Conservation (phyloP, 2,797 vertebrate genomes). For the Bovichtus diacanthus region DNA sequence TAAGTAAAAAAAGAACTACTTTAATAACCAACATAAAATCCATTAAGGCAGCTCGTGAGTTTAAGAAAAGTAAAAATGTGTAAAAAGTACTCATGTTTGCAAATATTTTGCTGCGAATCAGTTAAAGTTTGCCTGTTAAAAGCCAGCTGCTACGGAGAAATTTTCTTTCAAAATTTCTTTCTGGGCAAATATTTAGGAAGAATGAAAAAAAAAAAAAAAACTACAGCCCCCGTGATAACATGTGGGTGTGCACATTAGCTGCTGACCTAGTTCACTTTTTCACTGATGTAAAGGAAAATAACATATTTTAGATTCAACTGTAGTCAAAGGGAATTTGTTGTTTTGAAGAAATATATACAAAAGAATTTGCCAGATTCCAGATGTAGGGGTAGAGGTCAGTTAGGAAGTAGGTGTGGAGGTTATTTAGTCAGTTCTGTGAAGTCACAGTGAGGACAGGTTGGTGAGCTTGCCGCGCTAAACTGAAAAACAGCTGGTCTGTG, state of each 20-base stretch:
- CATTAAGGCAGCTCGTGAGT: background rate
- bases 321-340: background rate
- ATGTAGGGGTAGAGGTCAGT: conserved; percentile 15
- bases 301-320: background rate
- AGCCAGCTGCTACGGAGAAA: background rate
- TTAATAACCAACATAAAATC: background rate
- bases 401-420: conserved; percentile 45
- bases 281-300: background rate
- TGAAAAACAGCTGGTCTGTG: conserved; percentile 79
- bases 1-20: background rate
- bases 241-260: conserved; percentile 9
- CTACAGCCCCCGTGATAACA: background rate
- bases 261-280: conserved; percentile 2
- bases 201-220: background rate
- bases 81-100: background rate
- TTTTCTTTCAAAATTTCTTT: background rate
- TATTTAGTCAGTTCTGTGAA: conserved; percentile 49
- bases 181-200: background rate
- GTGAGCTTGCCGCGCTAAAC: conserved; percentile 59
- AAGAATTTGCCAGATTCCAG: conserved; percentile 7
- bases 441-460: conserved; percentile 70
- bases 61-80: background rate
- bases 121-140: background rate
- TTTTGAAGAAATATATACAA: conserved; percentile 22
- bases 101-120: background rate